A percentile compares a stretch with the other conserved stretches of the same genome.
phyloP scores from a whole-genome alignment of 1,140 invertebrate genomes.

The Anoplophora glabripennis region DNA sequence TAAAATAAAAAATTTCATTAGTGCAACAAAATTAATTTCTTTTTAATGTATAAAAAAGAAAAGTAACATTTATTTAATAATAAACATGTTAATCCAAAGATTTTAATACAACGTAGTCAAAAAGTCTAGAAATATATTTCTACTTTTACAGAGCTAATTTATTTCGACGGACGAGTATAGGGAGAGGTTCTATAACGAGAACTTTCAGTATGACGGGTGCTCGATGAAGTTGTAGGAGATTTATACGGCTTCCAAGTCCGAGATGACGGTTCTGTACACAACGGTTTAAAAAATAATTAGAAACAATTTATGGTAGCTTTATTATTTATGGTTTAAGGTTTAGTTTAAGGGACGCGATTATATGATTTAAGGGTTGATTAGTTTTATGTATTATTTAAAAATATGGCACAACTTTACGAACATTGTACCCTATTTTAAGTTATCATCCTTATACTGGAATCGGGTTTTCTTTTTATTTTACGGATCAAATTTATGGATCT shows the following conservation, averaged over 20 bases:
- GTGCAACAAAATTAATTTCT: slow-evolving; percentile 11
- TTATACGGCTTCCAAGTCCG: slow-evolving; percentile 36
- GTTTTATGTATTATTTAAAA: slow-evolving; percentile 1
- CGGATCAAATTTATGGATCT: slow-evolving; percentile 18
- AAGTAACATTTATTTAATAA: no score
- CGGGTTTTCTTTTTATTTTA: slow-evolving; percentile 7
- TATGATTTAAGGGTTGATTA: slow-evolving; percentile 4
- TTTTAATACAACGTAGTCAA: no score
- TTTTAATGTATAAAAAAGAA: background rate
- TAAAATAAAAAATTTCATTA: slow-evolving; percentile 9
- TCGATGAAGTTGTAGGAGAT: slow-evolving; percentile 24
- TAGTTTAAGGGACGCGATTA: slow-evolving; percentile 16
- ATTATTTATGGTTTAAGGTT: no score
- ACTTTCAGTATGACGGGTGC: slow-evolving; percentile 26
- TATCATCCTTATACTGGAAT: background rate
- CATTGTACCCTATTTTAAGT: no score
- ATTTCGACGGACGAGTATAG: slow-evolving; percentile 34
- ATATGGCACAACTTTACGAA: background rate
- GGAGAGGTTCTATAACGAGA: slow-evolving; percentile 34
- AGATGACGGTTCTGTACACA: slow-evolving; percentile 32
- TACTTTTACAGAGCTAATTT: slow-evolving; percentile 18
- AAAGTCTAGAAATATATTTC: background rate
- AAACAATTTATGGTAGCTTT: background rate
- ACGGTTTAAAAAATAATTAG: slow-evolving; percentile 22
- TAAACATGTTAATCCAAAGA: background rate